Evolutionary conservation across 2,797 vertebrate genomes (phyloP).

Genomic region (Sebastes iracundus): DNA sequence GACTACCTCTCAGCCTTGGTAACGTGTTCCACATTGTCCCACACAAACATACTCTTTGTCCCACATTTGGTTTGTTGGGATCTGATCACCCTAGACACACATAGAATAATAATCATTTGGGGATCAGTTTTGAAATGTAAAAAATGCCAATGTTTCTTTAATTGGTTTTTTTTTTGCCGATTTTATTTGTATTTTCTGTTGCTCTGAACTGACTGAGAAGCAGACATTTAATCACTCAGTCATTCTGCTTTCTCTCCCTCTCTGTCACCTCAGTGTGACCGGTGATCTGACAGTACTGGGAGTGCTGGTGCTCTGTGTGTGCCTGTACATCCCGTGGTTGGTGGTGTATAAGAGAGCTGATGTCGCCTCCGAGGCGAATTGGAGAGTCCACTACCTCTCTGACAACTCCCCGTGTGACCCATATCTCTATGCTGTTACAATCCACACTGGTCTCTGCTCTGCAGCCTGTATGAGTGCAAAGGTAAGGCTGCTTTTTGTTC

Average conservation of each 20-base stretch:
- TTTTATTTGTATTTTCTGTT: background rate
- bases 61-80: too few species aligned
- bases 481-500: constrained; percentile 60
- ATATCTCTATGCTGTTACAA: constrained; percentile 80
- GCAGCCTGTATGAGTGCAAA: constrained; percentile 81
- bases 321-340: constrained; percentile 68
- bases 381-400: constrained; percentile 72
- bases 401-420: constrained; percentile 72
- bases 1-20: too few species aligned
- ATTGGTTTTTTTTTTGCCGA: background rate
- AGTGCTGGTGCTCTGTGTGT: constrained; percentile 61
- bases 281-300: constrained; percentile 69
- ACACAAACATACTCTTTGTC: too few species aligned
- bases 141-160: background rate
- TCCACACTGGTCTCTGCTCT: constrained; percentile 85
- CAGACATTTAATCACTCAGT: background rate
- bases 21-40: too few species aligned
- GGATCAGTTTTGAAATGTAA: background rate
- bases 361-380: constrained; percentile 39
- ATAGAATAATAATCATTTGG: background rate
- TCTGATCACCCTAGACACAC: too few species aligned
- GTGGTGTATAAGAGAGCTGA: constrained; percentile 67
- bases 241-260: background rate
- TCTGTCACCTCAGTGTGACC: constrained; percentile 62
- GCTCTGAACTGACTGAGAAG: too few species aligned